A percentile compares a stretch with the other conserved stretches of the same genome.
Evolutionary conservation across 2,797 vertebrate genomes (phyloP).

Genomic region (Xiphorhynchus erythropygius): DNA sequence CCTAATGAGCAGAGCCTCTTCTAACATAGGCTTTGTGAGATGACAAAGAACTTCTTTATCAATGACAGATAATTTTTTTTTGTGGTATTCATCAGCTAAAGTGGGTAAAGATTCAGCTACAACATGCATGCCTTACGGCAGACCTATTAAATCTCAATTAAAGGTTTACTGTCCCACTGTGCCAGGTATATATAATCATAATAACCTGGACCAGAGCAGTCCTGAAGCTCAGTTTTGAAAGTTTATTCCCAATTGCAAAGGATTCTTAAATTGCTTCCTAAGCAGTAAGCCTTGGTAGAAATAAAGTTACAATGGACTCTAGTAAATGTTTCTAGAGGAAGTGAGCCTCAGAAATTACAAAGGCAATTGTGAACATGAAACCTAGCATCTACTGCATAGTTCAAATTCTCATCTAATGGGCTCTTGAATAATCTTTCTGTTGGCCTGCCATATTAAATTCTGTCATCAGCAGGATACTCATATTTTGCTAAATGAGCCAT

Average conservation of each 20-base stretch:
- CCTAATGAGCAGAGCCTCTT: background rate
- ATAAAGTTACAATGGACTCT: background rate
- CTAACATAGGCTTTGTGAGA: background rate
- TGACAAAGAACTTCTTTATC: background rate
- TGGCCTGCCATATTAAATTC: background rate
- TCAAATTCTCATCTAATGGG: conserved; percentile 24
- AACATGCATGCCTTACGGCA: background rate
- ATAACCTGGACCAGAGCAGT: background rate
- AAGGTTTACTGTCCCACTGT: background rate
- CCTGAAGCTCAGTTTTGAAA: background rate
- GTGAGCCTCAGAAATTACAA: background rate
- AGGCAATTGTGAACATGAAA: conserved; percentile 1
- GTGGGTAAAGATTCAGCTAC: background rate
- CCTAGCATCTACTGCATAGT: background rate
- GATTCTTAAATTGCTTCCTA: background rate
- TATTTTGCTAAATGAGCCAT: conserved; percentile 26
- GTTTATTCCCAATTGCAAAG: background rate
- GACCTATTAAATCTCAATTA: background rate
- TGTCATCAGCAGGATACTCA: background rate
- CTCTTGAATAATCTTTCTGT: conserved; percentile 28
- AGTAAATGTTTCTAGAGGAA: background rate
- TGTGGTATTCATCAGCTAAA: background rate
- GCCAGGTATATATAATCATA: background rate
- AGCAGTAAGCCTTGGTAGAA: background rate
- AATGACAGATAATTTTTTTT: background rate